Percentiles rank a stretch among this genome's conserved stretches.
Conservation (phyloP, 2,113 vertebrate species). For the Brachypodius melanocephalos region DNA sequence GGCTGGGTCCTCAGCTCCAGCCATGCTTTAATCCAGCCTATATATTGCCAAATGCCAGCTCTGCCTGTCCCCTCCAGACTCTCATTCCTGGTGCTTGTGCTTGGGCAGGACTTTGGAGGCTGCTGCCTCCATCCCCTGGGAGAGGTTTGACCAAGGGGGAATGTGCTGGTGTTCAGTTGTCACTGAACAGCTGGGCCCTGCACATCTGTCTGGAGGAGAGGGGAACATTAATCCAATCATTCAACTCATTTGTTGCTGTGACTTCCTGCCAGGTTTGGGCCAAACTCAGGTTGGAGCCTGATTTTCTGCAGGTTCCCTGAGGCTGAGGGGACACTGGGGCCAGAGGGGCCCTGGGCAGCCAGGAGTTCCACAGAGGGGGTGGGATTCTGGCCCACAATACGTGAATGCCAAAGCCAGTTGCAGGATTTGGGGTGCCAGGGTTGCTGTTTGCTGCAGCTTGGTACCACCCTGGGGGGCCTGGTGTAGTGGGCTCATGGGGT, state of each 20-base stretch:
- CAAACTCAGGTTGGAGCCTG: not conserved
- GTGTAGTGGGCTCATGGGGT: not conserved
- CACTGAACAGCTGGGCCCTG: not conserved
- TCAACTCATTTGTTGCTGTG: not conserved
- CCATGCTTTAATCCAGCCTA: not conserved
- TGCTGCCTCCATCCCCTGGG: not conserved
- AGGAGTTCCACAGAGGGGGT: fast-evolving
- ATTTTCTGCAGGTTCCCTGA: not conserved
- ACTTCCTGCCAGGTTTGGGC: not conserved
- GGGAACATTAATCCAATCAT: not conserved
- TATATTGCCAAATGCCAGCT: not conserved
- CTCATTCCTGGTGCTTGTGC: not conserved
- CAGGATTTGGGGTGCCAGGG: not conserved
- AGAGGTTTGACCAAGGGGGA: not conserved
- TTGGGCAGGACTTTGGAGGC: not conserved
- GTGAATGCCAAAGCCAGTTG: not conserved
- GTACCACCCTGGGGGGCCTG: not conserved
- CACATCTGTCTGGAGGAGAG: not conserved
- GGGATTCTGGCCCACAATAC: not conserved
- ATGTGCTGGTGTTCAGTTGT: not conserved
- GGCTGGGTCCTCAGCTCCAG: not conserved
- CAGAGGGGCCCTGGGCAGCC: not conserved
- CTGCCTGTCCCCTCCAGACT: not conserved
- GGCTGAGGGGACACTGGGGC: not conserved
- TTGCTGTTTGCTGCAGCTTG: not conserved